Evolutionary conservation across 2,888 invertebrate species (phyloP), one percentile per base, ranked within the genome.

Genomic region (Cenopis cana): DNA sequence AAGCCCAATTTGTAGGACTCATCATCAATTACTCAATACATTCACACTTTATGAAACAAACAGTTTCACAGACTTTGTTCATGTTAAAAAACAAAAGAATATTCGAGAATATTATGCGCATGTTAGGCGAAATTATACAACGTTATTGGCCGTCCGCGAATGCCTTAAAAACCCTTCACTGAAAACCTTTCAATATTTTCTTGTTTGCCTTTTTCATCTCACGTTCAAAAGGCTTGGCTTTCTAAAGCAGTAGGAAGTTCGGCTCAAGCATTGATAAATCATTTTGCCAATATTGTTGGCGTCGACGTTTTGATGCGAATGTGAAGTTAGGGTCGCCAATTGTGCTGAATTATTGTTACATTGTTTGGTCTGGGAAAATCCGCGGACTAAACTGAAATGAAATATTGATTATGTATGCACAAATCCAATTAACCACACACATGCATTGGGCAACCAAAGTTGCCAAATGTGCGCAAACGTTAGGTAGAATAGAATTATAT

Each of bases 141-240:
- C 56, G 57, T 33, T 57, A 29, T 38, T 52, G 57, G 50, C n/a
- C 59, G 33, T 64, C 41, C 36, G 1, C n/a, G 49, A 56, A 50
- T 49, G 66, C 66, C 49, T 55, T 52, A 12, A 54, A 55, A 66
- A 66, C n/a, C n/a, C n/a, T n/a, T n/a, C n/a, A n/a, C n/a, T n/a
- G n/a, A n/a, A n/a, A 55, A 38, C 38, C 49, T 71, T 56, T 66
- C n/a, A 54, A 67, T 65, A 65, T 61, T 67, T 66, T 66, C 66
- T 54, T 49, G 65, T 49, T 60, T 55, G 54, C 66, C 66, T 71
- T 66, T 71, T 65, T 70, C 57, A 65, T 65, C 59, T 46, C 70
- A 54, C 59, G 52, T 52, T 59, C 49, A 57, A 56, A 55, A 56
- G 68, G 68, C n/a, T 59, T 52, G 69, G 57, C 69, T 69, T 62